Evolutionary conservation across 2,797 vertebrate genomes (phyloP), one percentile per base, ranked within the genome.

Genomic region (Danio choprae): DNA sequence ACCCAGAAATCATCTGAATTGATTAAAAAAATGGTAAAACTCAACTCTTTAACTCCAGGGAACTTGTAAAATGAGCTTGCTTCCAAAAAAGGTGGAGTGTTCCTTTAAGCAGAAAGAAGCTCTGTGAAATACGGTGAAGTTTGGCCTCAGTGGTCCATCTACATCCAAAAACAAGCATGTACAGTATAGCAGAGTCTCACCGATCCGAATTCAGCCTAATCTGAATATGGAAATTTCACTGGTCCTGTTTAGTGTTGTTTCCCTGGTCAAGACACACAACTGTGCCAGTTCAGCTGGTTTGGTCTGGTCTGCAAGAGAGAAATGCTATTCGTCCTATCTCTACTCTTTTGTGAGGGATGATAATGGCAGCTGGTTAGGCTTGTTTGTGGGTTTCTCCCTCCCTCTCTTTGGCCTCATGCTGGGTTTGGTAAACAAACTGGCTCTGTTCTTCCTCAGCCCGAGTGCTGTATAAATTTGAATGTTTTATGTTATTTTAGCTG

Each of bases 401-500:
- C 36, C 48, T 62, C 22, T 79, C 20, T 85, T 68, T 83, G 29
- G 43, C 72, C 64, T 43, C 44, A 62, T 56, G 67, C 16, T 60
- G 48, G 18, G 29, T 76, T 84, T 76, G 68, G 60, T 76, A 80
- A 84, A 84, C 84, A 86, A 80, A 77, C 68, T 70, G 41, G 7
- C 44, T 64, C 41, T 62, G 44, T 65, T 50, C 56, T 8, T 55
- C 36, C 18, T 59, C 59, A 43, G 50, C 51, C 44, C 2, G 46
- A 6, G 0, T 2, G 18, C 16, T 11, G 38, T 43, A 80, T 53
- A 18, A 68, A 60, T 78, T 12, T 20, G 63, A 58, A 72, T 80
- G 56, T 63, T 65, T 51, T 29, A 73, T 40, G 10, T 43, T 12
- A 15, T 36, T 10, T 56, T 38, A 82, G 60, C 53, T 63, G 60